Conservation (phyloP, 2,797 vertebrate species). For the Vespertilio murinus region DNA sequence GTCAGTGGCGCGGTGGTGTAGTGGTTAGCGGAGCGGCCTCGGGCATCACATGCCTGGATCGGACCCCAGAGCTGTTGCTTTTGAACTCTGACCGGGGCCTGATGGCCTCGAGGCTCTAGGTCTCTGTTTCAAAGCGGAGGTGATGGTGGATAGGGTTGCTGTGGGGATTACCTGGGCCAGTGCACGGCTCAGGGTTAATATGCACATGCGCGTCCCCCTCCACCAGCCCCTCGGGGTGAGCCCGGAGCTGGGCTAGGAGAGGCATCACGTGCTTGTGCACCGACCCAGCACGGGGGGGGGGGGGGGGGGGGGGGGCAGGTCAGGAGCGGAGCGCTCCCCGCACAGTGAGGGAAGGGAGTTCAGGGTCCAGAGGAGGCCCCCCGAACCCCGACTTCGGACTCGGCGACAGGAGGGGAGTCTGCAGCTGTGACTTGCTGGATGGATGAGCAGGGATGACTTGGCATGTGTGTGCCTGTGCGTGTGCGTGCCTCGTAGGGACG, state of each 20-base stretch:
- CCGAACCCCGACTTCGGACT: neutral
- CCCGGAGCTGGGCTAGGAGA: neutral
- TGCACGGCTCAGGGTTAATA: fast-evolving
- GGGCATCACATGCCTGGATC: neutral
- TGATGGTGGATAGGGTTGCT: neutral
- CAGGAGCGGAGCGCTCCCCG: fast-evolving
- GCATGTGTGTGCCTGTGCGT: too few relatives aligned
- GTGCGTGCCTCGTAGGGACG: too few relatives aligned
- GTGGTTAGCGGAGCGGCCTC: neutral
- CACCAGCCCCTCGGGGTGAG: neutral
- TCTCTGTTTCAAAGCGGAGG: neutral
- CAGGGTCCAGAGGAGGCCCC: neutral
- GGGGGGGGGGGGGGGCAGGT: too few relatives aligned
- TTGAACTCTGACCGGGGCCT: neutral
- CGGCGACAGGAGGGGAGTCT: neutral
- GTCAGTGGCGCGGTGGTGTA: fast-evolving
- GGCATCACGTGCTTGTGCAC: too few relatives aligned
- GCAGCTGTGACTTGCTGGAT: neutral
- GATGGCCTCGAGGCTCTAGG: neutral
- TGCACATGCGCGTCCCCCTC: neutral
- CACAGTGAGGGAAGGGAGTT: neutral
- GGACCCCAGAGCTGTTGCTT: neutral
- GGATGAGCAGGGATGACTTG: neutral
- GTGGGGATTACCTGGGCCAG: neutral
- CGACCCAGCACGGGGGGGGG: neutral